phyloP scores from a whole-genome alignment of 2,797 vertebrate genomes.

The Chiroxiphia lanceolata region DNA sequence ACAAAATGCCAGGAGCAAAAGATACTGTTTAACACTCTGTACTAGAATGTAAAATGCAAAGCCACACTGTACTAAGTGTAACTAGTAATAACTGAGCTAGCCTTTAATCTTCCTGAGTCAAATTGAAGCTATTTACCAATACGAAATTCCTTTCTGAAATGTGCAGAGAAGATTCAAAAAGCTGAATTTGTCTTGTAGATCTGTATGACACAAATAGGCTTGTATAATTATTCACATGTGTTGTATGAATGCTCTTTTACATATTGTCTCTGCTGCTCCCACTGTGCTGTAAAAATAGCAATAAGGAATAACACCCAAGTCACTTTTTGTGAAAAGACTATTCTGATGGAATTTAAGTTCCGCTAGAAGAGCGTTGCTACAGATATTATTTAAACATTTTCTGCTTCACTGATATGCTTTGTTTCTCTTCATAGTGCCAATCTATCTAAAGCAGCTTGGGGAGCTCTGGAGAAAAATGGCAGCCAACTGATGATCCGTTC shows the following conservation, averaged over 20 bases:
- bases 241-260: not conserved
- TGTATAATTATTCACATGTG: not conserved
- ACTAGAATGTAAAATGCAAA: not conserved
- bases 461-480: slow-evolving; percentile 91
- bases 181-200: not conserved
- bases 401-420: not conserved
- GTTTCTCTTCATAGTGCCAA: slow-evolving; percentile 84
- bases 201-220: not conserved
- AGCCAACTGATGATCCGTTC: slow-evolving; percentile 95
- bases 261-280: not conserved
- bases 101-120: not conserved
- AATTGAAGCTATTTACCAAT: not conserved
- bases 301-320: not conserved
- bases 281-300: slow-evolving; percentile 35
- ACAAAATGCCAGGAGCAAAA: not conserved
- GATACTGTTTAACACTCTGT: not conserved
- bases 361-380: not conserved
- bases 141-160: not conserved
- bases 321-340: not conserved
- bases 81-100: not conserved
- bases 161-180: not conserved
- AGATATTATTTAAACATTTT: not conserved
- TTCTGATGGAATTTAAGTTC: not conserved
- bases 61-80: not conserved
- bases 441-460: slow-evolving; percentile 98